These are phyloP conservation scores for Rhysida immarginata DNA, from an alignment of 1,140 invertebrate genomes.

Conservation along the genomic window DNA sequence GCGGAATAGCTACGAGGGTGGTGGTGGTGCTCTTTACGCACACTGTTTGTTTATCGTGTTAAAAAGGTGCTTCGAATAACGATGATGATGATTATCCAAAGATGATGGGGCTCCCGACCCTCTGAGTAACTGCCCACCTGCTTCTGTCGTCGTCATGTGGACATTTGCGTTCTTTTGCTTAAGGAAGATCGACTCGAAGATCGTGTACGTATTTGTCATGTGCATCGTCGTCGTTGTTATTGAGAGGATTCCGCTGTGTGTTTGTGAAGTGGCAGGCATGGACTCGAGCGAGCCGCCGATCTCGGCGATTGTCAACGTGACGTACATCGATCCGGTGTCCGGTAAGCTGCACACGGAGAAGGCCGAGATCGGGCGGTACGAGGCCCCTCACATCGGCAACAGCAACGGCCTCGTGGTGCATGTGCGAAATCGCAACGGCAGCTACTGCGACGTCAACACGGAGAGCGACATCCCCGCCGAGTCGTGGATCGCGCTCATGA, in stretches of 20 bases:
- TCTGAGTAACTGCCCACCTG: no score
- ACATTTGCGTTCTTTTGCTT: no score
- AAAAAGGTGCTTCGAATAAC: no score
- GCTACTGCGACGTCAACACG: slow-evolving; percentile 44
- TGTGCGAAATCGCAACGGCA: slow-evolving; percentile 33
- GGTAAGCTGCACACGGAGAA: slow-evolving; percentile 26
- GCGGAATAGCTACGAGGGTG: no score
- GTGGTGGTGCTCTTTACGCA: no score
- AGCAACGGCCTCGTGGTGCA: slow-evolving; percentile 43
- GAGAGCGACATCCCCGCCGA: slow-evolving; percentile 28
- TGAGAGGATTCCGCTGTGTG: background rate
- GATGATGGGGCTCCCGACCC: no score
- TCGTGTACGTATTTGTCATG: background rate
- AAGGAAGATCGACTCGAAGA: no score
- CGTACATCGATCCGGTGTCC: slow-evolving; percentile 22
- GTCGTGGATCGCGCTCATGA: slow-evolving; percentile 58
- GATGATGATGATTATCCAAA: no score
- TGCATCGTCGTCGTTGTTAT: background rate
- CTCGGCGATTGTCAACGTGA: slow-evolving; percentile 30
- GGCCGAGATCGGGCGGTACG: slow-evolving; percentile 44
- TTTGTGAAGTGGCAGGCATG: no score
- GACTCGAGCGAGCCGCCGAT: no score
- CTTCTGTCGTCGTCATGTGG: no score
- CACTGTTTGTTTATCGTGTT: no score
- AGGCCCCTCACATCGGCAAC: slow-evolving; percentile 42